A percentile compares a stretch with the other conserved stretches of the same genome.
Evolutionary conservation across 2,888 invertebrate genomes (phyloP).

Genomic region (Dendrolimus houi): DNA sequence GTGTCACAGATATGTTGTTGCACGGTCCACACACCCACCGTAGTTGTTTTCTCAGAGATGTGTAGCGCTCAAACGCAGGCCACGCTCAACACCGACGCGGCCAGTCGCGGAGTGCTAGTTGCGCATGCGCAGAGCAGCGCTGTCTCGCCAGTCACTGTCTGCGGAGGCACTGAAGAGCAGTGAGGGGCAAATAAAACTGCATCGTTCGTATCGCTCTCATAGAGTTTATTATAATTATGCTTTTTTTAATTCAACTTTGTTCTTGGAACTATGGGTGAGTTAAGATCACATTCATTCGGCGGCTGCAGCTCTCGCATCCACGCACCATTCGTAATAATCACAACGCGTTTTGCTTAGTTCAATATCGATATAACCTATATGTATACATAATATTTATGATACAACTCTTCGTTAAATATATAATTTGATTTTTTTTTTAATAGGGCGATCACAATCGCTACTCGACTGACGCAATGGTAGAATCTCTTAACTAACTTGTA

Average conservation of each 20-base stretch:
- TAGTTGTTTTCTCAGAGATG: not conserved
- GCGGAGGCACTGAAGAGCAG: too few species aligned
- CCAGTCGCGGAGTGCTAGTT: too few species aligned
- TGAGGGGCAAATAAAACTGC: slow-evolving; percentile 21
- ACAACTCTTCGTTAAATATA: not conserved
- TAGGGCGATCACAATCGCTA: slow-evolving; percentile 2
- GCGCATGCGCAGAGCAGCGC: too few species aligned
- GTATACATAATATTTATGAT: slow-evolving; percentile 6
- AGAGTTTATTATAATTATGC: slow-evolving; percentile 37
- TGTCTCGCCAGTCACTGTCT: too few species aligned
- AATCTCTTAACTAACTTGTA: slow-evolving; percentile 51
- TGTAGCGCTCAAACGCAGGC: not conserved
- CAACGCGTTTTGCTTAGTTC: slow-evolving; percentile 15
- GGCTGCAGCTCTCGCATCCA: slow-evolving; percentile 23
- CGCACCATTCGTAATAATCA: slow-evolving; percentile 14
- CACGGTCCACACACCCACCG: not conserved
- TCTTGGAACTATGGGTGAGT: slow-evolving; percentile 53
- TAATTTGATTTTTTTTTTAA: not conserved
- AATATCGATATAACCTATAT: slow-evolving; percentile 21
- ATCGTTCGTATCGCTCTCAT: slow-evolving; percentile 34
- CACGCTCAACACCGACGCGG: too few species aligned
- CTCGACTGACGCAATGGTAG: slow-evolving; percentile 23
- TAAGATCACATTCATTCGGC: slow-evolving; percentile 26
- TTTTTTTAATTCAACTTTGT: slow-evolving; percentile 26
- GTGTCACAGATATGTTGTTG: too few species aligned